Evolutionary conservation across 1,140 invertebrate species (phyloP).

Genomic region (Brachionus paranguensis): DNA sequence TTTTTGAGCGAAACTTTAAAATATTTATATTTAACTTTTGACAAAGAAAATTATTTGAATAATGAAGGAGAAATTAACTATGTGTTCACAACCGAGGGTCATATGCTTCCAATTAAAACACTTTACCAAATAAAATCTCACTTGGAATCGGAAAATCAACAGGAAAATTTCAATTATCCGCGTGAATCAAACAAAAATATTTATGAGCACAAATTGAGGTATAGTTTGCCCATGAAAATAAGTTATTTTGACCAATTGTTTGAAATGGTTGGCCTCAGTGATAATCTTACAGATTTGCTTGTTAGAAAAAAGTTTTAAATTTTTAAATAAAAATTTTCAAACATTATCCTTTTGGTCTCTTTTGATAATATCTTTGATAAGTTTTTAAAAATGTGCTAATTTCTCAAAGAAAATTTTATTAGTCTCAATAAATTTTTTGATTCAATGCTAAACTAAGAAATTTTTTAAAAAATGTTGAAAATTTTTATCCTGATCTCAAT

Average conservation of each 20-base stretch:
- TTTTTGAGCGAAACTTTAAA: constrained; percentile 97
- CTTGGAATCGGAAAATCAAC: background rate
- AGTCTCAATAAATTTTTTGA: background rate
- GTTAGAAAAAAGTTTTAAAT: constrained; percentile 27
- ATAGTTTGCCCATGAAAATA: constrained; percentile 24
- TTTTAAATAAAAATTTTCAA: background rate
- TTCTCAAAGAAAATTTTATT: background rate
- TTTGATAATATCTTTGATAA: background rate
- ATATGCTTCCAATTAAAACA: constrained; percentile 61
- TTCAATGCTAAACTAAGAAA: background rate
- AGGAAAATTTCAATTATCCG: constrained; percentile 48
- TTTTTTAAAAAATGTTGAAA: background rate
- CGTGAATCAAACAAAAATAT: background rate
- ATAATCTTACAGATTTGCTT: constrained; percentile 38
- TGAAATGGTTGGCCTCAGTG: constrained; percentile 31
- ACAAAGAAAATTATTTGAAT: constrained; percentile 64
- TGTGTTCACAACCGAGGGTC: constrained; percentile 67
- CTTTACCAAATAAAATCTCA: background rate
- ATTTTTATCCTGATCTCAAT: background rate
- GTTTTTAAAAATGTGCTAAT: background rate
- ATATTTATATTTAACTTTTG: constrained; percentile 80
- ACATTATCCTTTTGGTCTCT: background rate
- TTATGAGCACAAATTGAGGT: background rate
- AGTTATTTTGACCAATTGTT: constrained; percentile 33
- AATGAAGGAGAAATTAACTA: constrained; percentile 57